These are phyloP conservation scores for Spilarctia lutea DNA, from an alignment of 2,888 invertebrate species.

Conservation along the genomic window DNA sequence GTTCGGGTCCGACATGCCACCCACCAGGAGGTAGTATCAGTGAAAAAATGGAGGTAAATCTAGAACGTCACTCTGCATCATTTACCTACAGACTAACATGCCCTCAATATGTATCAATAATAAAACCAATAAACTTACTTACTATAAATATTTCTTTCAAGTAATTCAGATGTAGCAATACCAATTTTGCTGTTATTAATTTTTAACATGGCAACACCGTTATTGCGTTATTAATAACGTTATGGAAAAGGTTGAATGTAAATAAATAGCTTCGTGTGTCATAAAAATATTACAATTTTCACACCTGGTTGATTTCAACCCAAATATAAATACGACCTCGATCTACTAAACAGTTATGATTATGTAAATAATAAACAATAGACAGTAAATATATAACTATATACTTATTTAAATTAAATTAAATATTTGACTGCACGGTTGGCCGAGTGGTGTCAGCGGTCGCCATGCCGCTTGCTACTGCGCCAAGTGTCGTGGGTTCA, in stretches of 20 bases:
- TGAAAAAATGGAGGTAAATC: too few relatives aligned
- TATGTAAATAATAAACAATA: background rate
- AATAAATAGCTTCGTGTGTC: background rate
- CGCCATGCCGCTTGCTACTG: too few relatives aligned
- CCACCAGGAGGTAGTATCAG: too few relatives aligned
- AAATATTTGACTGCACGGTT: too few relatives aligned
- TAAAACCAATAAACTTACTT: background rate
- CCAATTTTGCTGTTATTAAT: slow-evolving; percentile 4
- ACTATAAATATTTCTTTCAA: slow-evolving; percentile 7
- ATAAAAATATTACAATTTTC: background rate
- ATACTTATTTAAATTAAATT: background rate
- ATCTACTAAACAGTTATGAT: background rate
- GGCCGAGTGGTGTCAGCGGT: too few relatives aligned
- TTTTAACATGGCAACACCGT: background rate
- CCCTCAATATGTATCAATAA: background rate
- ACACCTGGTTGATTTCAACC: background rate
- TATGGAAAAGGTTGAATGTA: background rate
- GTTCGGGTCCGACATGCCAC: too few relatives aligned
- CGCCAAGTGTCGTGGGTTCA: too few relatives aligned
- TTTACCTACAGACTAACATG: too few relatives aligned
- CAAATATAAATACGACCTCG: background rate
- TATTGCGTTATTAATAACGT: background rate
- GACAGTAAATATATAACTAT: background rate
- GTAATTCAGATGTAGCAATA: slow-evolving; percentile 5
- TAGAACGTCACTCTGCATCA: too few relatives aligned